Evolutionary conservation across 1,140 invertebrate genomes (phyloP), one percentile per base, ranked within the genome.

Genomic region (Uloborus diversus): DNA sequence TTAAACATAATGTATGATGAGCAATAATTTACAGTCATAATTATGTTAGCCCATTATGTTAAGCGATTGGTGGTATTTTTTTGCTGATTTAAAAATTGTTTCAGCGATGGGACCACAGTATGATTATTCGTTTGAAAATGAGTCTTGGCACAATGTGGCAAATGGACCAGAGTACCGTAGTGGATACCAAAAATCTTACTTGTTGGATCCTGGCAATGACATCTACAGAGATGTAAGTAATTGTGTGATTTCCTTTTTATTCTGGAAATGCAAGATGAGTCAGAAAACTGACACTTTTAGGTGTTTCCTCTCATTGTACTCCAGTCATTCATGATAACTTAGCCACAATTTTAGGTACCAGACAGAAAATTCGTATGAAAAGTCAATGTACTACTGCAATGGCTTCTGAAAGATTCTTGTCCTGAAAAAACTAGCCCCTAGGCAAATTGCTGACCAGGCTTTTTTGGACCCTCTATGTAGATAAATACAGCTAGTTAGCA

Each of bases 331-430:
- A 25, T 42, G 35, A 23, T 7, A 42, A 32, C 27, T 28, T 7
- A 49, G 32, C 25, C 42, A 68, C 2, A 51, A 49, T 23, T 68
- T 68, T 68, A 49, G 53, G 4, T 49, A 68, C 20, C 27, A 42
- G 14, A 85, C 81, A 56, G 56, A 71, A 20, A 49, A 49, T 23
- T 49, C 20, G 64, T 66, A 66, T 28, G 25, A 17, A 28, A 37
- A 14, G 4, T 35, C 9, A 64, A 64, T 27, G 9, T 28, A 27
- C 30, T 28, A 28, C 4, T 53, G 49, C 17, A n/a, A n/a, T n/a
- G n/a, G n/a, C n/a, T n/a, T n/a, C n/a, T n/a, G n/a, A n/a, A n/a
- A n/a, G n/a, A n/a, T n/a, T n/a, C n/a, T n/a, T n/a, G n/a, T n/a
- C n/a, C n/a, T n/a, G n/a, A n/a, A n/a, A n/a, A n/a, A n/a, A n/a